A percentile compares a stretch with the other conserved stretches of the same genome.
Conservation (phyloP, 2,797 vertebrate genomes). For the Malacoraja senta region DNA sequence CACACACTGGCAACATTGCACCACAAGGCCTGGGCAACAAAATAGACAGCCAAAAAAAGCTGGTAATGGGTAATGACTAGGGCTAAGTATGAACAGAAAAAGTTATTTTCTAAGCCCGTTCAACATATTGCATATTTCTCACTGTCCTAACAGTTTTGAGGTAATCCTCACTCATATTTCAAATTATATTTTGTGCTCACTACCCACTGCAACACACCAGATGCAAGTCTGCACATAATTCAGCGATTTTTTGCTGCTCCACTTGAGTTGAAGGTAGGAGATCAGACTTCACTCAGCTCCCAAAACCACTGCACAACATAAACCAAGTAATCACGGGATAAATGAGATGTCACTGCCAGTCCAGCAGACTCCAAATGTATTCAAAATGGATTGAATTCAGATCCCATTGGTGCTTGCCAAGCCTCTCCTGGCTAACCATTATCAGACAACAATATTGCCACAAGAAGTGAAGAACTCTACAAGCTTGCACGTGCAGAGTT, state of each 20-base stretch:
- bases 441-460: background rate
- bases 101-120: no score
- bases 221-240: background rate
- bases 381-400: background rate
- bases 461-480: background rate
- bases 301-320: background rate
- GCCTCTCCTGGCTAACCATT: background rate
- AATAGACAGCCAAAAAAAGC: background rate
- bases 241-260: background rate
- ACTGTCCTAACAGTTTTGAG: background rate
- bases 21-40: background rate
- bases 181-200: background rate
- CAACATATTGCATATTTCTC: background rate
- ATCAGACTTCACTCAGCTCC: background rate
- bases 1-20: background rate
- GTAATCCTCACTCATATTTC: background rate
- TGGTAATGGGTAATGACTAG: background rate
- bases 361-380: background rate
- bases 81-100: background rate
- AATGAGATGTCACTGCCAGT: background rate
- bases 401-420: background rate
- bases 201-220: background rate
- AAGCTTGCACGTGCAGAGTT: background rate
- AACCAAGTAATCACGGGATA: background rate
- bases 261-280: background rate